Evolutionary conservation across 2,113 vertebrate species (phyloP).

Genomic region (Emydura subglobosa): DNA sequence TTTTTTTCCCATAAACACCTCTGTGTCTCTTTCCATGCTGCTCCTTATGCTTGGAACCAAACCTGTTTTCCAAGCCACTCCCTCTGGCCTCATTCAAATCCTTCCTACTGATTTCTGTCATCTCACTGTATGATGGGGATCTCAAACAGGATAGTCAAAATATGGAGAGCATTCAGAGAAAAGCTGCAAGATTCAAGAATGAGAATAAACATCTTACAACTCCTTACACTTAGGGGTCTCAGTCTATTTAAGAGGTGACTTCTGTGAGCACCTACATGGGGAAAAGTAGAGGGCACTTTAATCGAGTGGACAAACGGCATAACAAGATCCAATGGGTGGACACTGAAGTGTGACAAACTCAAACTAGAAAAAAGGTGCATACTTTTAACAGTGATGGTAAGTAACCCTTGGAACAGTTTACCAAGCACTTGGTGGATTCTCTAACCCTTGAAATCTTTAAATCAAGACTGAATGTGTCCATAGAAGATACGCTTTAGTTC

Average conservation of each 20-base stretch:
- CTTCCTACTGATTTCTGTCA: not conserved
- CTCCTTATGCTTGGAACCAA: not conserved
- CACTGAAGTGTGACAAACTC: not conserved
- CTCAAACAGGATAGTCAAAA: not conserved
- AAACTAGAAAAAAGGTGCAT: not conserved
- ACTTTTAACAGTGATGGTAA: not conserved
- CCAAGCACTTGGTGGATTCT: not conserved
- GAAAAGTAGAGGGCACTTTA: not conserved
- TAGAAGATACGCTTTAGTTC: not conserved
- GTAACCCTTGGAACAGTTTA: not conserved
- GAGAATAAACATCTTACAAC: accelerated
- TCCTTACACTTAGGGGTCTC: not conserved
- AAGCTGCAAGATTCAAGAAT: not conserved
- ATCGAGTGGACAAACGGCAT: not conserved
- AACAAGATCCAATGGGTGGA: not conserved
- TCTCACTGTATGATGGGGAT: not conserved
- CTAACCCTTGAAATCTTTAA: not conserved
- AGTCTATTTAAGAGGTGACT: accelerated
- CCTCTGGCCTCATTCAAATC: not conserved
- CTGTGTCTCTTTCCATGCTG: not conserved
- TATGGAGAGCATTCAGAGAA: not conserved
- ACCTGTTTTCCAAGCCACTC: not conserved
- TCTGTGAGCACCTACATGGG: not conserved
- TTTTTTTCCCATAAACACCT: not conserved
- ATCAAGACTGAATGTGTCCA: not conserved